Evolutionary conservation across 2,113 vertebrate genomes (phyloP).

Genomic region (Gymnorhina tibicen): DNA sequence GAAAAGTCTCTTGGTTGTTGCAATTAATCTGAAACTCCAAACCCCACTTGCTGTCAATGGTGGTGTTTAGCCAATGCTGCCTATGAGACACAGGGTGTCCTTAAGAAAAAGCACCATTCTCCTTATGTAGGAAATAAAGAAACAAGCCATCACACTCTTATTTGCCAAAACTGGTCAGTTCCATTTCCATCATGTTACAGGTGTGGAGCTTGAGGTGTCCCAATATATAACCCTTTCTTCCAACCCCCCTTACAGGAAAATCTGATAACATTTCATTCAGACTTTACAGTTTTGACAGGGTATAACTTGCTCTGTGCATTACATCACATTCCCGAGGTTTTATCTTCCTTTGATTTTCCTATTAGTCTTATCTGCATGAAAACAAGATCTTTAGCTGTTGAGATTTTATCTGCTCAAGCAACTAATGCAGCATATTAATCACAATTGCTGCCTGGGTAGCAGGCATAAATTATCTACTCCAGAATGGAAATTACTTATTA

Average conservation of each 20-base stretch:
- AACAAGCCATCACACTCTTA: not conserved
- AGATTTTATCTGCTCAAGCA: constrained; percentile 30
- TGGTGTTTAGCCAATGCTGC: not conserved
- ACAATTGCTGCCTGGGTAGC: not conserved
- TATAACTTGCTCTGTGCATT: not conserved
- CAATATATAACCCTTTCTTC: not conserved
- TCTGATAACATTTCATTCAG: not conserved
- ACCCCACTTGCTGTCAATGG: not conserved
- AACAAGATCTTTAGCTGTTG: constrained; percentile 1
- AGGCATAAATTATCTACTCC: not conserved
- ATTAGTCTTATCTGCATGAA: constrained; percentile 27
- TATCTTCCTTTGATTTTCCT: constrained; percentile 22
- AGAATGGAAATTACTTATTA: not conserved
- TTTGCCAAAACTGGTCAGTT: not conserved
- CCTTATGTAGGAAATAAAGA: not conserved
- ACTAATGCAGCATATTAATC: constrained; percentile 22
- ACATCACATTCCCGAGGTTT: not conserved
- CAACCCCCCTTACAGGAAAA: not conserved
- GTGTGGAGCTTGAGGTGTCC: not conserved
- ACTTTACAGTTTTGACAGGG: not conserved
- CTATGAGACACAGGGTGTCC: not conserved
- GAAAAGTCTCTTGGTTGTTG: not conserved
- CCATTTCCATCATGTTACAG: not conserved
- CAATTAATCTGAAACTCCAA: not conserved
- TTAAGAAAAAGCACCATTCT: not conserved